Conservation (phyloP, 2,113 vertebrate genomes). For the Misgurnus anguillicaudatus region DNA sequence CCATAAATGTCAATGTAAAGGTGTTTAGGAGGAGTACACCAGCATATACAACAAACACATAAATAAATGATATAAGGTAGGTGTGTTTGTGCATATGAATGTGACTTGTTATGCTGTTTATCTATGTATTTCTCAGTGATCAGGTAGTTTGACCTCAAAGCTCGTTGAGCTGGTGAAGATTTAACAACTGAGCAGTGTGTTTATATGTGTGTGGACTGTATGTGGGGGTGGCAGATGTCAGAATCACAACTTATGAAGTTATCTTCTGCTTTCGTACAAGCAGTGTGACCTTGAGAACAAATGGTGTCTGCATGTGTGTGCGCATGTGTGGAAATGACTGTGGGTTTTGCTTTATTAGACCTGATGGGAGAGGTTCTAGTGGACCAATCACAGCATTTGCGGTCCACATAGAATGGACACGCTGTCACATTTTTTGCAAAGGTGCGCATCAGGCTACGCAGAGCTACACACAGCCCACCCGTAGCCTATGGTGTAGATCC, state of each 20-base stretch:
- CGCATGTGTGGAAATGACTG: neutral
- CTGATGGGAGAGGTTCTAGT: too few species aligned
- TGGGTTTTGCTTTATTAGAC: too few species aligned
- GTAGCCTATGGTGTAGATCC: too few species aligned
- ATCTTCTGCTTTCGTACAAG: slow-evolving; percentile 36
- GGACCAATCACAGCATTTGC: too few species aligned
- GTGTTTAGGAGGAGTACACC: neutral
- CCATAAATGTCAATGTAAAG: slow-evolving; percentile 28
- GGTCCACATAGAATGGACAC: too few species aligned
- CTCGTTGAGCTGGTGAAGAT: slow-evolving; percentile 7
- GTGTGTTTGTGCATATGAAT: neutral
- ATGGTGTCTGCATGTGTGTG: neutral
- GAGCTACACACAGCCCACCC: too few species aligned
- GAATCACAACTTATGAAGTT: slow-evolving; percentile 55
- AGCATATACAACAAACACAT: neutral
- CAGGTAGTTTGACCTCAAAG: neutral
- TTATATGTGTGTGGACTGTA: neutral
- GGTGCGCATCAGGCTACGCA: too few species aligned
- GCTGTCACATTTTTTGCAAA: too few species aligned
- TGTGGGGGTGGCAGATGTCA: slow-evolving; percentile 50
- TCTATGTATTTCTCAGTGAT: neutral
- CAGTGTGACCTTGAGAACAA: slow-evolving; percentile 54
- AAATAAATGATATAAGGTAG: neutral
- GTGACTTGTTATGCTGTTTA: neutral
- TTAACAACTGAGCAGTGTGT: neutral